Evolutionary conservation across 1,140 invertebrate genomes (phyloP), one percentile per base, ranked within the genome.

Genomic region (Battus philenor): DNA sequence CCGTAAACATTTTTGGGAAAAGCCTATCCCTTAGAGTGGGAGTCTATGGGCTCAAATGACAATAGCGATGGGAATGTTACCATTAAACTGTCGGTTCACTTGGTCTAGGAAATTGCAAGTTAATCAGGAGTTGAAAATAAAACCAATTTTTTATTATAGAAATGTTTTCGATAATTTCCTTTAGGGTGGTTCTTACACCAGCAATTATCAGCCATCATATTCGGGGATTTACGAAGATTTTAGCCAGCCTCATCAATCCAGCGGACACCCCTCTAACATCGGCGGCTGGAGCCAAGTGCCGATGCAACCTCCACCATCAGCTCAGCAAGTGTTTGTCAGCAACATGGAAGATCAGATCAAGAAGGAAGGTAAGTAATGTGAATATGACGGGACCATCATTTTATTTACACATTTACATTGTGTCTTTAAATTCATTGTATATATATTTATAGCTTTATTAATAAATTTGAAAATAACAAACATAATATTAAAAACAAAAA

Each of bases 261-360:
- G 60, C 15, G 53, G 53, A 0, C 49, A 49, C 1, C 57, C 59
- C 3, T 64, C 63, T n/a, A 73, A 74, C n/a, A 65, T 74, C 38
- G 41, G 63, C 0, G 27, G 54, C 0, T 84, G 80, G 80, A 81
- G 78, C 47, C 77, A 81, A 33, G 73, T 81, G 68, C 76, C 71
- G 0, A 52, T 83, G 4, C 79, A 70, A 6, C 69, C 78, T 0
- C 67, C 68, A n/a, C 44, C 70, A 4, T 48, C 61, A 3, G 59
- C 62, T 8, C 54, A 59, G 1, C 38, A 50, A 2, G 46, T 50
- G 3, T 54, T 65, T 24, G 38, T 70, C 0, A 66, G 59, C 34
- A 79, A 69, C 58, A 57, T 73, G 11, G 80, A 84, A 49, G 80
- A 84, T 32, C 80, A 81, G 39, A 78, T 80, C 0, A 84, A 84